Percentiles rank a stretch among this genome's conserved stretches.
phyloP scores from a whole-genome alignment of 2,888 invertebrate species.

The Ophraella communa region DNA sequence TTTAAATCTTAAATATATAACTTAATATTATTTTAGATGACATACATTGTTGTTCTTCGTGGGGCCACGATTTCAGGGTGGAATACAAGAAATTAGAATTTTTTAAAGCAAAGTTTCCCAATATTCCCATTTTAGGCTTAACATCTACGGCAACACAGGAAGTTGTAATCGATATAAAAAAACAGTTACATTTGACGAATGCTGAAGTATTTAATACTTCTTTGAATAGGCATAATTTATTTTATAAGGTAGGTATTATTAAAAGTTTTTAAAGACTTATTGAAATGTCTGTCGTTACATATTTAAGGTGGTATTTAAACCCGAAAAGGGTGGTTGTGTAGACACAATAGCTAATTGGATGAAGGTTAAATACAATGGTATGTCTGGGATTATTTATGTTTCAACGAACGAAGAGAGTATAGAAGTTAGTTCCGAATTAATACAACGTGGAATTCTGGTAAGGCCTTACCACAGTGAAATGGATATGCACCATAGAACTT shows the following conservation, averaged over 20 bases:
- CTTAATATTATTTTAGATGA: conserved; percentile 65
- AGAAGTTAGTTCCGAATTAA: conserved; percentile 71
- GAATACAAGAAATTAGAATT: conserved; percentile 89
- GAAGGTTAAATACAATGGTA: conserved; percentile 69
- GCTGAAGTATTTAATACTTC: conserved; percentile 82
- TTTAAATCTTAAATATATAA: neutral
- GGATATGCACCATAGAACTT: conserved; percentile 70
- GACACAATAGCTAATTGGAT: conserved; percentile 62
- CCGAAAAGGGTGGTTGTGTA: conserved; percentile 32
- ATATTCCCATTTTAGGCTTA: conserved; percentile 82
- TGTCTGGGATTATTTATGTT: conserved; percentile 91
- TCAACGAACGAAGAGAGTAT: conserved; percentile 88
- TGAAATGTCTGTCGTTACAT: neutral
- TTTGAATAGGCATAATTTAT: conserved; percentile 89
- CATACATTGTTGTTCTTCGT: conserved; percentile 92
- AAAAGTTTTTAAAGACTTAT: neutral
- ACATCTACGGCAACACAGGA: conserved; percentile 90
- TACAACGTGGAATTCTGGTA: conserved; percentile 69
- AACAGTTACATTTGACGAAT: conserved; percentile 81
- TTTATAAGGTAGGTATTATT: conserved; percentile 68
- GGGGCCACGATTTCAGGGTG: conserved; percentile 93
- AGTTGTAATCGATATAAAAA: conserved; percentile 86
- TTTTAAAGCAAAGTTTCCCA: conserved; percentile 80
- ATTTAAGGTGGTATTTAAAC: conserved; percentile 44
- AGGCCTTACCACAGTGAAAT: conserved; percentile 81